A percentile compares a stretch with the other conserved stretches of the same genome.
These are phyloP conservation scores for Euborellia annulipes DNA, from an alignment of 1,140 invertebrate species.

Conservation along the genomic window DNA sequence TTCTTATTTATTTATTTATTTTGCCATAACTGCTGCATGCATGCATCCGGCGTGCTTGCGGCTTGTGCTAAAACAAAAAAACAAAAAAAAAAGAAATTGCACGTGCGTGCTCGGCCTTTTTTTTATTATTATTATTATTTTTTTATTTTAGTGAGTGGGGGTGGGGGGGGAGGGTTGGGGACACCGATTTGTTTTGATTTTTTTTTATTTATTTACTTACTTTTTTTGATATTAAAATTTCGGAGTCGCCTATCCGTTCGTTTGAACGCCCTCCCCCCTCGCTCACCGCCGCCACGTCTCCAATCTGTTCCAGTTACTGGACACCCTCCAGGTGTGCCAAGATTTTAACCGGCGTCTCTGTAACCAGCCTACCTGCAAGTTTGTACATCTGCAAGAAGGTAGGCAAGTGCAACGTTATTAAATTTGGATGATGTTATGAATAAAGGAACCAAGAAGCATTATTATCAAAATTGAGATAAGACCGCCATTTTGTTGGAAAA, in stretches of 20 bases:
- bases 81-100: constrained; percentile 10
- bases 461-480: too few species aligned
- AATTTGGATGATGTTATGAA: too few species aligned
- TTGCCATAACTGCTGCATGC: constrained; percentile 5
- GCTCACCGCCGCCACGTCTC: constrained; percentile 23
- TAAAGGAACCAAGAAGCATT: too few species aligned
- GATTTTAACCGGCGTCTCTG: constrained; percentile 96
- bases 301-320: constrained; percentile 79
- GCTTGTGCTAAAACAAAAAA: constrained; percentile 5
- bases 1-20: too few species aligned
- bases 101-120: constrained; percentile 12
- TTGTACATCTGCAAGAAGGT: constrained; percentile 90
- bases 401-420: constrained; percentile 26
- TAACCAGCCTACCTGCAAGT: constrained; percentile 87
- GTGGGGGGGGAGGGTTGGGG: neutral
- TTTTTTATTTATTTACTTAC: constrained; percentile 7
- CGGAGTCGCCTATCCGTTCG: constrained; percentile 38
- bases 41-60: constrained; percentile 4
- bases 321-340: constrained; percentile 98
- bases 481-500: too few species aligned
- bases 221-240: constrained; percentile 12
- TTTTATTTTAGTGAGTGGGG: constrained; percentile 11
- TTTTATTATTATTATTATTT: too few species aligned
- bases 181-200: too few species aligned
- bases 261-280: constrained; percentile 51